Conservation (phyloP, 2,888 invertebrate genomes). For the Parnassius glacialis region DNA sequence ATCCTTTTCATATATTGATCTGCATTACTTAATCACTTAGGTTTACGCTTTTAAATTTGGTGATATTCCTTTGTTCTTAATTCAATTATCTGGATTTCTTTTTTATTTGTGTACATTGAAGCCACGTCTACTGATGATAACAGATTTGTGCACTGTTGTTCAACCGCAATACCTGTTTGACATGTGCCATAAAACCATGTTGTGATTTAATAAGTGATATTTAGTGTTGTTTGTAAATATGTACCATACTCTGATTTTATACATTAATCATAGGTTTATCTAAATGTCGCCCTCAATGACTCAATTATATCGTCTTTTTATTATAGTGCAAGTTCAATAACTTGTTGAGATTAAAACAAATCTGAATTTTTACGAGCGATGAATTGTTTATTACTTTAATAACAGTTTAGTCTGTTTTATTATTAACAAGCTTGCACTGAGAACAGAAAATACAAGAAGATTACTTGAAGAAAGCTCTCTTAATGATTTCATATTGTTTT, state of each 20-base stretch:
- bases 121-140: slow-evolving; percentile 54
- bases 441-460: slow-evolving; percentile 34
- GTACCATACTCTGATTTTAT: slow-evolving; percentile 70
- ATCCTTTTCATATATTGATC: slow-evolving; percentile 63
- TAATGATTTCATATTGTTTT: slow-evolving; percentile 38
- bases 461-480: slow-evolving; percentile 27
- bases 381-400: slow-evolving; percentile 31
- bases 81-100: slow-evolving; percentile 41
- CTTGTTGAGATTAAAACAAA: slow-evolving; percentile 31
- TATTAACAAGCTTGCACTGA: slow-evolving; percentile 37
- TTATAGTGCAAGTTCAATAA: slow-evolving; percentile 43
- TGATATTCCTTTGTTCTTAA: slow-evolving; percentile 65
- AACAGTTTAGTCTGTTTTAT: slow-evolving; percentile 3
- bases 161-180: slow-evolving; percentile 63
- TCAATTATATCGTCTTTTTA: slow-evolving; percentile 52
- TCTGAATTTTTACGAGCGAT: slow-evolving; percentile 26
- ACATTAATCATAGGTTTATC: slow-evolving; percentile 65
- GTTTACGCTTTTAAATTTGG: slow-evolving; percentile 62
- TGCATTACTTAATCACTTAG: slow-evolving; percentile 63
- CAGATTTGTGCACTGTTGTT: slow-evolving; percentile 34
- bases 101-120: slow-evolving; percentile 54
- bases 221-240: slow-evolving; percentile 80
- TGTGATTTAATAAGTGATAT: slow-evolving; percentile 80
- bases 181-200: slow-evolving; percentile 79
- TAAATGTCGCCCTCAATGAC: slow-evolving; percentile 50